phyloP scores from a whole-genome alignment of 2,797 vertebrate genomes.

The Alouatta caraya region DNA sequence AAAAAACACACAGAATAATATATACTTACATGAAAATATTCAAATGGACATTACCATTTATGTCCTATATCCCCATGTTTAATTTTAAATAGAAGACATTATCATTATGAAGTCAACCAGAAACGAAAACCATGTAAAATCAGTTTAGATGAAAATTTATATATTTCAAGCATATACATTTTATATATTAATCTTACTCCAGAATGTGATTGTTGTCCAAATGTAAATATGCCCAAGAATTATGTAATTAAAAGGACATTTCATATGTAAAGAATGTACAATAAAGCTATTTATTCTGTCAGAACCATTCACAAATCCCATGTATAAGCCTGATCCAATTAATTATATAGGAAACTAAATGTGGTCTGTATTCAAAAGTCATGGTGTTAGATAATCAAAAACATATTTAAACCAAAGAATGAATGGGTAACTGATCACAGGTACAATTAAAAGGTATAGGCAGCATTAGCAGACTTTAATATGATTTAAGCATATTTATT shows the following conservation, averaged over 20 bases:
- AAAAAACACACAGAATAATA: conserved; percentile 79
- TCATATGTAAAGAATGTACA: conserved; percentile 25
- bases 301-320: conserved; percentile 51
- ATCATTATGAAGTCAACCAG: conserved; percentile 3
- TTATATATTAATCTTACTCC: conserved; percentile 50
- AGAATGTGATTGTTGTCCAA: conserved; percentile 41
- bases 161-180: conserved; percentile 15
- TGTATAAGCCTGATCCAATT: not conserved
- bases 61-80: not conserved
- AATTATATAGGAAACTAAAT: conserved; percentile 42
- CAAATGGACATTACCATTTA: conserved; percentile 20
- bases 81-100: conserved; percentile 57
- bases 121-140: conserved; percentile 59
- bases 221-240: conserved; percentile 48
- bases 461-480: conserved; percentile 27
- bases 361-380: conserved; percentile 49
- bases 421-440: conserved; percentile 20
- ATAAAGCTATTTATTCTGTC: conserved; percentile 32
- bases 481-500: conserved; percentile 35
- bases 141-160: conserved; percentile 42
- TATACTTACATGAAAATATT: conserved; percentile 64
- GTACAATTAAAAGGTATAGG: conserved; percentile 42
- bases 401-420: conserved; percentile 52
- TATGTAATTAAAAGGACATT: conserved; percentile 43
- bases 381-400: conserved; percentile 39